These are phyloP conservation scores for Channa argus DNA, from an alignment of 2,113 vertebrate genomes.

Conservation along the genomic window DNA sequence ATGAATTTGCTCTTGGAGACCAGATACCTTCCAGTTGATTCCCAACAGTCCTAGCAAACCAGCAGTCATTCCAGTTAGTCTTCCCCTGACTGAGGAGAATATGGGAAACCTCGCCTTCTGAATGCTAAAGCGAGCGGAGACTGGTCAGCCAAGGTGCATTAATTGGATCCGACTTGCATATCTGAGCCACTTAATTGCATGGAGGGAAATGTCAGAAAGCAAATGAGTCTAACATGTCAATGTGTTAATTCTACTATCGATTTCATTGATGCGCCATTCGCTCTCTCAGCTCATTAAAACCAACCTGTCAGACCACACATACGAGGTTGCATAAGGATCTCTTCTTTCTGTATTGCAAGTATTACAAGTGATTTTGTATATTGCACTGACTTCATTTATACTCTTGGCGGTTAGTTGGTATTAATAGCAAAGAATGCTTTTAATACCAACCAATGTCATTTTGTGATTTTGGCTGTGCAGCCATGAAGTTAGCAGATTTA, in stretches of 20 bases:
- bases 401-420: not conserved
- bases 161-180: constrained; percentile 78
- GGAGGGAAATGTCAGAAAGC: constrained; percentile 79
- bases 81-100: not conserved
- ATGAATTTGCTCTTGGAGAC: not conserved
- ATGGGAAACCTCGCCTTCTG: not conserved
- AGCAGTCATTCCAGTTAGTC: not conserved
- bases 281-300: constrained; percentile 72
- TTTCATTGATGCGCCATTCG: constrained; percentile 72
- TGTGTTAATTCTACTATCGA: constrained; percentile 81
- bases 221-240: constrained; percentile 78
- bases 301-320: constrained; percentile 57
- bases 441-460: too few relatives aligned
- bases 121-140: constrained; percentile 35
- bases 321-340: constrained; percentile 12
- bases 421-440: too few relatives aligned
- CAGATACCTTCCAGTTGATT: not conserved
- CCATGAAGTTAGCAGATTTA: not conserved
- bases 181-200: constrained; percentile 77
- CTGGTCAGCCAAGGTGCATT: constrained; percentile 38
- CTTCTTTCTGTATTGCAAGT: not conserved
- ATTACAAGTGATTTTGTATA: not conserved
- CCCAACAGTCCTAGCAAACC: not conserved
- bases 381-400: not conserved
- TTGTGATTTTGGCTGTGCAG: not conserved